Conservation (phyloP, 2,888 invertebrate genomes). For the Lottia scabra region DNA sequence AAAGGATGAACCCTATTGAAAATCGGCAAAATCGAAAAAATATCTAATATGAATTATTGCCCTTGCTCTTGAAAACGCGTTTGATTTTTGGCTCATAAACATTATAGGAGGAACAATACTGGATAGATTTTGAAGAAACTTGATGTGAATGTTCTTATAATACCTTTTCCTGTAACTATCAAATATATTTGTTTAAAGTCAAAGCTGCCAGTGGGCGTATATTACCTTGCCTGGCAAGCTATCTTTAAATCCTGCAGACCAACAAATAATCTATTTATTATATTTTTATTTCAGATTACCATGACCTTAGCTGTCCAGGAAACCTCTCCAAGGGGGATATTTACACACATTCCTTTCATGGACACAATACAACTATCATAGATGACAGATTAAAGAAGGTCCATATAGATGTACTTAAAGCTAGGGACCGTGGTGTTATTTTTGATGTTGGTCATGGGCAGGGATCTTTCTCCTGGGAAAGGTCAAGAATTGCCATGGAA, state of each 20-base stretch:
- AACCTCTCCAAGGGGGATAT: conserved; percentile 53
- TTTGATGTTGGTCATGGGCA: conserved; percentile 63
- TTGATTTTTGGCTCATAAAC: no score
- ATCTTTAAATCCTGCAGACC: not conserved
- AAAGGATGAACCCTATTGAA: no score
- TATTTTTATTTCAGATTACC: conserved; percentile 7
- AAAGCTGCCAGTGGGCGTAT: no score
- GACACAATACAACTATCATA: conserved; percentile 41
- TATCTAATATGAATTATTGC: no score
- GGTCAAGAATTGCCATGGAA: conserved; percentile 47
- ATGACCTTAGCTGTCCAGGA: conserved; percentile 46
- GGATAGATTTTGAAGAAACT: no score
- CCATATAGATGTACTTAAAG: conserved; percentile 44
- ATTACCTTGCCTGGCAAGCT: no score
- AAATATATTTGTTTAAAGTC: no score
- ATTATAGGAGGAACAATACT: no score
- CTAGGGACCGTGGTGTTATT: conserved; percentile 52
- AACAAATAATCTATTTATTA: not conserved
- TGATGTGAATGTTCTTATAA: no score
- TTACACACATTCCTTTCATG: conserved; percentile 58
- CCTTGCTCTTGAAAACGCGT: no score
- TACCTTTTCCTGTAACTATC: no score
- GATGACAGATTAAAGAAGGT: conserved; percentile 34
- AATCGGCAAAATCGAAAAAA: no score
- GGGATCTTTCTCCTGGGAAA: conserved; percentile 58